Percentiles rank a stretch among this genome's conserved stretches.
These are phyloP conservation scores for Synanthedon formicaeformis DNA, from an alignment of 2,888 invertebrate genomes.

Conservation along the genomic window DNA sequence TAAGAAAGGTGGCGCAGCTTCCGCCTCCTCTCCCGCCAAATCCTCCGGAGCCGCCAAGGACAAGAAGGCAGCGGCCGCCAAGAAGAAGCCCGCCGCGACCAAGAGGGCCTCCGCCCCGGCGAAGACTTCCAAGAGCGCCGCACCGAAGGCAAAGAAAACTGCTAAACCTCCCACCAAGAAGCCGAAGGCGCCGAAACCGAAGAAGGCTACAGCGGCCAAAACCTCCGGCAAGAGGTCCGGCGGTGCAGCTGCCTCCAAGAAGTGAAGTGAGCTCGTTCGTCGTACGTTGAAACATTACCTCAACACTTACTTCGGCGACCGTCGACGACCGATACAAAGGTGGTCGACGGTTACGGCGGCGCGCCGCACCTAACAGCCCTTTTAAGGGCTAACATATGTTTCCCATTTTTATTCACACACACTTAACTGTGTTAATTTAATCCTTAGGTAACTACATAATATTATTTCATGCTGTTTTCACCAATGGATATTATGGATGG, in stretches of 20 bases:
- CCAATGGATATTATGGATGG: background rate
- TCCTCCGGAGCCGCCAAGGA: no score
- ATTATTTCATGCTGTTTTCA: no score
- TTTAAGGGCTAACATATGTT: conserved; percentile 13
- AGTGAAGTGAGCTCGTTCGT: conserved; percentile 12
- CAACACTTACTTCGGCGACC: background rate
- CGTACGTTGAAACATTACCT: background rate
- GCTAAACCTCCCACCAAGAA: conserved; percentile 37
- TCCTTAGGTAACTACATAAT: no score
- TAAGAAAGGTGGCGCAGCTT: no score
- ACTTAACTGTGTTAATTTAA: no score
- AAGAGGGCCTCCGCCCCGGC: conserved; percentile 9
- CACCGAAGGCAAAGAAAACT: conserved; percentile 34
- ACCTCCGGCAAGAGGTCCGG: conserved; percentile 12
- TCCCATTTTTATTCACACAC: background rate
- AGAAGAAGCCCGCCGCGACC: no score
- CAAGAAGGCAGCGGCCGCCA: no score
- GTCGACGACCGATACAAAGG: background rate
- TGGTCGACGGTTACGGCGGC: conserved; percentile 1
- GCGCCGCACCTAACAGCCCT: conserved; percentile 9
- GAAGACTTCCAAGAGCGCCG: conserved; percentile 17
- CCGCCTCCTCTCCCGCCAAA: no score
- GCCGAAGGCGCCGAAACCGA: conserved; percentile 42
- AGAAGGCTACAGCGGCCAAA: conserved; percentile 22
- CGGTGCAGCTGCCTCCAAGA: conserved; percentile 12